Base-by-base conservation (phyloP, 2,113 vertebrate species). In the Cololabis saira region DNA sequence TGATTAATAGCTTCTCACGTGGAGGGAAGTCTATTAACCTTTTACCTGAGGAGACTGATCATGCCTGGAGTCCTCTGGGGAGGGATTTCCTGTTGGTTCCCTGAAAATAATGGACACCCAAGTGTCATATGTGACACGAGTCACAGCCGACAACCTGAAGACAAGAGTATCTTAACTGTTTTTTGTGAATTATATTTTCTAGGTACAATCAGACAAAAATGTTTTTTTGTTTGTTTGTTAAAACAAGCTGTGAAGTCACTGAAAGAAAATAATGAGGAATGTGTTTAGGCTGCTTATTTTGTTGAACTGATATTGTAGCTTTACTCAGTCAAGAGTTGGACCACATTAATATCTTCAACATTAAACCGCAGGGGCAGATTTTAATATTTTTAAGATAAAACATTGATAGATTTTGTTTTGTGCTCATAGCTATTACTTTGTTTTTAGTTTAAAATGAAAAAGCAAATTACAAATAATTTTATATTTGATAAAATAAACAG, bases 331-430 rank as follows among this genome's bases (percentile, higher is more conserved):
- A 37, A 1, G 33, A 7, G 33, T 37, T 37, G 33, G 33, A 37
- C 33, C 33, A 37, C 33, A 7, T 9, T 37, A 37, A 37, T 37
- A 37, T 37, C 3, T 33, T 10, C 0, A 5, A 56, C 52, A 60
- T 19, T 48, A 48, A 13, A 55, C 40, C 57, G 54, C 67, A 50
- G 45, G 21, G 37, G 1, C 60, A 47, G 33, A 66, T 58, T 47
- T 13, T 24, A 15, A 63, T 74, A 47, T 76, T 81, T 81, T 72
- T 56, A 56, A 60, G 13, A 48, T 15, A 66, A 43, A 30, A 52
- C 60, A 18, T 40, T 40, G 1, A 55, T 53, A 68, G 76, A n/a
- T 45, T 9, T 50, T 43, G 47, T 47, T 44, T 76, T 47, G 19
- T 66, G 57, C 37, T 1, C 41, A 53, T 55, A 42, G 63, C 37